Evolutionary conservation across 1,140 invertebrate genomes (phyloP).

Genomic region (Branchinecta lynchi): DNA sequence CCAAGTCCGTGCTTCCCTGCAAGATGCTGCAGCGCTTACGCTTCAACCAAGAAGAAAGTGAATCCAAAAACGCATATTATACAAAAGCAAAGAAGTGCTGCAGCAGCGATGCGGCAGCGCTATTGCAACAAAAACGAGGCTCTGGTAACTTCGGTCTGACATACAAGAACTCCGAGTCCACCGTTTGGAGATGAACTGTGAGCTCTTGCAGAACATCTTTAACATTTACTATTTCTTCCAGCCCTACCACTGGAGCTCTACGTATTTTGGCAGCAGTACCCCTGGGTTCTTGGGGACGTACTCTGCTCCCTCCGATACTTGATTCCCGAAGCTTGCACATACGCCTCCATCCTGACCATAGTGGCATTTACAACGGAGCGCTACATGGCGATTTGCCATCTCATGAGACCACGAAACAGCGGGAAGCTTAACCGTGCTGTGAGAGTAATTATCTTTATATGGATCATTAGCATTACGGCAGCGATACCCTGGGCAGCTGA

Average conservation of each 20-base stretch:
- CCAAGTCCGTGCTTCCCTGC: too few species aligned
- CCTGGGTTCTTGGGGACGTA: slow-evolving; percentile 61
- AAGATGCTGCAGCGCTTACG: too few species aligned
- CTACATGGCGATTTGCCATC: slow-evolving; percentile 16
- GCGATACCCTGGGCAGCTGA: slow-evolving; percentile 14
- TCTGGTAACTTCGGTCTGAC: too few species aligned
- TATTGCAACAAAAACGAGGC: too few species aligned
- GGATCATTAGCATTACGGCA: slow-evolving; percentile 1
- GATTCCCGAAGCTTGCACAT: slow-evolving; percentile 45
- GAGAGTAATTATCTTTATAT: slow-evolving; percentile 14
- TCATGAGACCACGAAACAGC: not conserved
- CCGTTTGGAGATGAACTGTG: too few species aligned
- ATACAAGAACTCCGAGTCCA: too few species aligned
- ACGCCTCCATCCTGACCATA: slow-evolving; percentile 17
- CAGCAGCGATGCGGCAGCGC: too few species aligned
- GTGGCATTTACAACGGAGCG: slow-evolving; percentile 18
- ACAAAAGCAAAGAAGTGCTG: too few species aligned
- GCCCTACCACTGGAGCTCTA: slow-evolving; percentile 75
- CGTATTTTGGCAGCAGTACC: slow-evolving; percentile 84
- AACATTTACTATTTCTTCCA: slow-evolving; percentile 34
- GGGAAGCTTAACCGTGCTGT: slow-evolving; percentile 12
- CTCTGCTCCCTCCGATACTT: slow-evolving; percentile 72
- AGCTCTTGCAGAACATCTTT: too few species aligned
- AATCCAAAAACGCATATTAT: too few species aligned
- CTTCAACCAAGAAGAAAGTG: too few species aligned